These are phyloP conservation scores for Neosilurus hyrtlii DNA, from an alignment of 2,797 vertebrate genomes.

Conservation along the genomic window DNA sequence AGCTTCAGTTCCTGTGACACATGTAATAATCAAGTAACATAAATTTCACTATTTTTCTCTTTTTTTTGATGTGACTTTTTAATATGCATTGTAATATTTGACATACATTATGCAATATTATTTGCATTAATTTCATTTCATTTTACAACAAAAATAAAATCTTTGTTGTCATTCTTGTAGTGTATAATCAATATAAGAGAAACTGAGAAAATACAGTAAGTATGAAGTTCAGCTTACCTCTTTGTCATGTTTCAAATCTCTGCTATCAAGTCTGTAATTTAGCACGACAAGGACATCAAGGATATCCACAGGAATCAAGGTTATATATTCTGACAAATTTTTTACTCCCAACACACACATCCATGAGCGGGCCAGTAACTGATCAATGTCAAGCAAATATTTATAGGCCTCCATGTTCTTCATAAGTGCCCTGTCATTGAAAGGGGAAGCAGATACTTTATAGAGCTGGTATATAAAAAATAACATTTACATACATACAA, in stretches of 20 bases:
- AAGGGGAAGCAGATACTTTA: neutral
- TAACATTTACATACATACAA: too few species aligned
- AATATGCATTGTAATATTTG: too few species aligned
- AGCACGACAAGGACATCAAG: conserved; percentile 61
- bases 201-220: neutral
- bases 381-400: conserved; percentile 73
- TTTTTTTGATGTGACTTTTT: too few species aligned
- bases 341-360: conserved; percentile 73
- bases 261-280: neutral
- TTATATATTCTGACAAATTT: conserved; percentile 60
- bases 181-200: neutral
- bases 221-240: neutral
- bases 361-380: conserved; percentile 74
- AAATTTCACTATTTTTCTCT: too few species aligned
- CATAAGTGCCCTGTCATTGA: conserved; percentile 63
- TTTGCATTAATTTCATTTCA: too few species aligned
- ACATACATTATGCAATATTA: too few species aligned
- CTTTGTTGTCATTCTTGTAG: neutral
- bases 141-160: too few species aligned
- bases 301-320: conserved; percentile 53
- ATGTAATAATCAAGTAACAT: neutral
- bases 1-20: neutral
- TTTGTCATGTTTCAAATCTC: neutral
- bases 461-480: neutral
- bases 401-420: conserved; percentile 59